phyloP scores from a whole-genome alignment of 2,797 vertebrate species.

The Micrastur ruficollis region DNA sequence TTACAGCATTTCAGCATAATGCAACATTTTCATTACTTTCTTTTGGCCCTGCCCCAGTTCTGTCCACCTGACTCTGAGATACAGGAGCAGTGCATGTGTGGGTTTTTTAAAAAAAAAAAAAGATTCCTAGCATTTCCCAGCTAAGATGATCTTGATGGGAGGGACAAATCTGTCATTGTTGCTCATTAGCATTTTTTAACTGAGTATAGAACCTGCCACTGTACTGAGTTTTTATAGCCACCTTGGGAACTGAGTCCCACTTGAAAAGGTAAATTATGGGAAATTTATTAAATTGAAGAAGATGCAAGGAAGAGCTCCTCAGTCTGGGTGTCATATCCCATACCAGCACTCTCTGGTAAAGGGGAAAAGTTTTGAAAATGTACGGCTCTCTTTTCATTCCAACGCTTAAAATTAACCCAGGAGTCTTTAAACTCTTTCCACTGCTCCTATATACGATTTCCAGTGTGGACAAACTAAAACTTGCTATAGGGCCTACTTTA shows the following conservation, averaged over 20 bases:
- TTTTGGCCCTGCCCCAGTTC: conserved; percentile 12
- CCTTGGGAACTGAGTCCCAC: not conserved
- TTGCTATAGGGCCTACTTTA: not conserved
- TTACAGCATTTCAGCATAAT: conserved; percentile 1
- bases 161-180: not conserved
- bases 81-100: conserved; percentile 19
- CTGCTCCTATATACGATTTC: conserved; percentile 42
- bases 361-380: not conserved
- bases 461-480: conserved; percentile 43
- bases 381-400: not conserved
- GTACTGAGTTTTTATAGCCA: not conserved
- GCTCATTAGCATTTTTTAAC: not conserved
- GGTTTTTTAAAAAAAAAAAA: not conserved
- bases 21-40: not conserved
- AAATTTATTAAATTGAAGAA: not conserved
- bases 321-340: not conserved
- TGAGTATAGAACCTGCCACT: not conserved
- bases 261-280: not conserved
- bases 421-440: not conserved
- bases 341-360: not conserved
- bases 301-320: not conserved
- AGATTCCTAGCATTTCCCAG: not conserved
- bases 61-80: conserved; percentile 44
- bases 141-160: not conserved
- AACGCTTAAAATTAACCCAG: not conserved